Conservation (phyloP, 2,888 invertebrate species). For the Nemoura dubitans region DNA sequence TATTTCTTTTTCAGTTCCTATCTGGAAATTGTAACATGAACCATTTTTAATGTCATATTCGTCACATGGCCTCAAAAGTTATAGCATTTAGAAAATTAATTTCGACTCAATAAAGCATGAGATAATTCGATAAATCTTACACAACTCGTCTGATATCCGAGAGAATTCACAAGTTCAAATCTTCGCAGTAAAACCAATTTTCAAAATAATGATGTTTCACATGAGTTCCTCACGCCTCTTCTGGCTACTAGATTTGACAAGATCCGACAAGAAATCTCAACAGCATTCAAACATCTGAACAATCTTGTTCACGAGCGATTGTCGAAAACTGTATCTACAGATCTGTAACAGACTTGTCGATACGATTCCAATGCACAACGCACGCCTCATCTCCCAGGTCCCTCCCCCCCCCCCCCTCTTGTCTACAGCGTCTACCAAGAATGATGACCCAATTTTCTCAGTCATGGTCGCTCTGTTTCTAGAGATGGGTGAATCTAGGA, state of each 20-base stretch:
- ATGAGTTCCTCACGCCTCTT: too few species aligned
- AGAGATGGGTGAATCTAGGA: slow-evolving; percentile 42
- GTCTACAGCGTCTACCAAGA: slow-evolving; percentile 14
- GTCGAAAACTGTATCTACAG: not conserved
- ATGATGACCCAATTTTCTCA: slow-evolving; percentile 46
- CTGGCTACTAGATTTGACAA: too few species aligned
- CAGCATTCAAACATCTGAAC: not conserved
- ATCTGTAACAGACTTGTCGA: slow-evolving; percentile 32
- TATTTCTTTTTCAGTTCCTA: not conserved
- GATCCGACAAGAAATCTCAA: not conserved
- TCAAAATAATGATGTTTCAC: too few species aligned
- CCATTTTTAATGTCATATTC: not conserved
- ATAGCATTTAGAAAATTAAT: not conserved
- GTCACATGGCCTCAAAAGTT: not conserved
- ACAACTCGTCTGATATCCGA: too few species aligned
- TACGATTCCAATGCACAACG: slow-evolving; percentile 17
- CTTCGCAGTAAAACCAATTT: too few species aligned
- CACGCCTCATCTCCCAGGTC: slow-evolving; percentile 16
- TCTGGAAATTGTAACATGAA: not conserved
- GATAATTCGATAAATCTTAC: not conserved
- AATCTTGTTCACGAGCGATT: slow-evolving; percentile 8
- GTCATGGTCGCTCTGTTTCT: slow-evolving; percentile 39
- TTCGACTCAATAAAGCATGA: not conserved
- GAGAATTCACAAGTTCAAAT: too few species aligned
- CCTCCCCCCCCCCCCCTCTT: not conserved